Conservation (phyloP, 2,888 invertebrate genomes). For the Aphidius colemani region DNA sequence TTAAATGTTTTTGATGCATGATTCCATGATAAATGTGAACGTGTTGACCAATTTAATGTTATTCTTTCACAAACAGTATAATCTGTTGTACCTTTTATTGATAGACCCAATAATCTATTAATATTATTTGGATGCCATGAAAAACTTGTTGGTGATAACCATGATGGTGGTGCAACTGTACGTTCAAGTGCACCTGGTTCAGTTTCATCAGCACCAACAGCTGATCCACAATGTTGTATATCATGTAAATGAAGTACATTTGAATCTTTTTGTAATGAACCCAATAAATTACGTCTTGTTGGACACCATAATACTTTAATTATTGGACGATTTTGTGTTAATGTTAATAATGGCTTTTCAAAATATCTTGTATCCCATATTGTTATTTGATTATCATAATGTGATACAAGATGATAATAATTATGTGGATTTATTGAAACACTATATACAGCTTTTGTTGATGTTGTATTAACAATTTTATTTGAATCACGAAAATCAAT, state of each 20-base stretch:
- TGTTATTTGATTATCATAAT: constrained; percentile 77
- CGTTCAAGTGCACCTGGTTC: constrained; percentile 79
- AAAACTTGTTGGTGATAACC: constrained; percentile 68
- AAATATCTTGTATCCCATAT: constrained; percentile 90
- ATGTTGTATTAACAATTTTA: constrained; percentile 70
- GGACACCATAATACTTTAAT: constrained; percentile 87
- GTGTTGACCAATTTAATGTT: constrained; percentile 80
- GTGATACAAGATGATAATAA: constrained; percentile 82
- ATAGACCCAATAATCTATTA: constrained; percentile 74
- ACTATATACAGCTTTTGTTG: constrained; percentile 84
- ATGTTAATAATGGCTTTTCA: constrained; percentile 79
- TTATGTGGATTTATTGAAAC: constrained; percentile 78
- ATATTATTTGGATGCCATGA: constrained; percentile 87
- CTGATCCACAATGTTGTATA: constrained; percentile 68
- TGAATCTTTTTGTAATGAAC: constrained; percentile 78
- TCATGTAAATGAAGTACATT: constrained; percentile 80
- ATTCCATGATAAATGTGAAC: constrained; percentile 76
- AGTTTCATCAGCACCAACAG: constrained; percentile 73
- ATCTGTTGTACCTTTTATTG: constrained; percentile 64
- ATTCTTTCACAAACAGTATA: constrained; percentile 81
- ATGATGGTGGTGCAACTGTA: constrained; percentile 62
- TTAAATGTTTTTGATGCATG: constrained; percentile 71
- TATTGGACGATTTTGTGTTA: constrained; percentile 73
- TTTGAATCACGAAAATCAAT: constrained; percentile 85
- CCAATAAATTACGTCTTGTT: constrained; percentile 80